phyloP scores from a whole-genome alignment of 2,113 vertebrate species.

The Pseudopipra pipra region DNA sequence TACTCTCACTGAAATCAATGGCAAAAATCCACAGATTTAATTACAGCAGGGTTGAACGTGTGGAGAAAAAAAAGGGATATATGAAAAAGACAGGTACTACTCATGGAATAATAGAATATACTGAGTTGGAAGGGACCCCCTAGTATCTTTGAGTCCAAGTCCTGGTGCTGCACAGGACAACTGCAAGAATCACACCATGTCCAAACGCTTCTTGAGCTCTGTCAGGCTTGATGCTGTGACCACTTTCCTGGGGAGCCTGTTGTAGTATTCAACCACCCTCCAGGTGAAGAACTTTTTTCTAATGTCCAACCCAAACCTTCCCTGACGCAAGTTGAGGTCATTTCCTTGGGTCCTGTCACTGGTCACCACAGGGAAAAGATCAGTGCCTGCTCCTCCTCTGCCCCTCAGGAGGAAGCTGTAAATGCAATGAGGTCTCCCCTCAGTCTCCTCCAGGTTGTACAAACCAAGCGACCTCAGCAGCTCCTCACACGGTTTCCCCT shows the following conservation, averaged over 20 bases:
- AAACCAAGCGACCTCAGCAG: neutral
- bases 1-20: neutral
- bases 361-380: neutral
- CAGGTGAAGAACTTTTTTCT: neutral
- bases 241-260: neutral
- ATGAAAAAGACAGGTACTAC: neutral
- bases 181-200: neutral
- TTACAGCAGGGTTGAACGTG: neutral
- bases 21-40: neutral
- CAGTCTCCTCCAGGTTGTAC: neutral
- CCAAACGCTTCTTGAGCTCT: neutral
- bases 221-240: neutral
- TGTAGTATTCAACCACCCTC: neutral
- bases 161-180: neutral
- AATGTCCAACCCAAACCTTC: neutral
- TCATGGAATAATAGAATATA: neutral
- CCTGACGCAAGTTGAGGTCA: neutral
- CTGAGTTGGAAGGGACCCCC: neutral
- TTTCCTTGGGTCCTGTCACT: rapidly evolving
- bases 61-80: neutral
- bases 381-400: neutral
- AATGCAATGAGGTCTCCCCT: neutral
- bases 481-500: neutral
- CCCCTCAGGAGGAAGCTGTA: neutral
- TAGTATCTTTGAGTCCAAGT: neutral